Conservation (phyloP, 2,797 vertebrate species). For the Notolabrus celidotus region DNA sequence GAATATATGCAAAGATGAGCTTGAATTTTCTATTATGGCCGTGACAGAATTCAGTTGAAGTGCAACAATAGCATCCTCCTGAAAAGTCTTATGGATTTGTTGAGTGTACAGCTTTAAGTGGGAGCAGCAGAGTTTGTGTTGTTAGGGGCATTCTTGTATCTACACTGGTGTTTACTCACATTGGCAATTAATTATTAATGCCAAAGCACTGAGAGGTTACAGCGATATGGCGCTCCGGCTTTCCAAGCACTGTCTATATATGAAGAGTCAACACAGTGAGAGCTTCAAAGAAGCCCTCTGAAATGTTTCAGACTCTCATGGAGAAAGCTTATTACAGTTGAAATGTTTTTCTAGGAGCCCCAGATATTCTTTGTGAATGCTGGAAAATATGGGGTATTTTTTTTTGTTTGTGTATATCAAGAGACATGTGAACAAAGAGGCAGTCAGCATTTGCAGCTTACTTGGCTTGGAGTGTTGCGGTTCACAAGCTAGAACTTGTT, state of each 20-base stretch:
- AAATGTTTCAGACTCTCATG: constrained; percentile 78
- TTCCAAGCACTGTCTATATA: constrained; percentile 80
- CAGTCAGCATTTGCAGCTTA: constrained; percentile 78
- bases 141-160: constrained; percentile 82
- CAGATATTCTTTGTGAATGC: constrained; percentile 84
- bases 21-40: constrained; percentile 16
- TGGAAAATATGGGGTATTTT: constrained; percentile 78
- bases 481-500: constrained; percentile 75
- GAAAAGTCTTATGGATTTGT: constrained; percentile 57
- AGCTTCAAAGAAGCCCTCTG: constrained; percentile 83
- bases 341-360: constrained; percentile 82
- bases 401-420: constrained; percentile 82
- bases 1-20: constrained; percentile 8
- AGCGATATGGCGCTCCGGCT: constrained; percentile 78
- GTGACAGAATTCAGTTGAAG: constrained; percentile 25
- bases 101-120: constrained; percentile 71
- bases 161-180: constrained; percentile 85
- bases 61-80: constrained; percentile 53
- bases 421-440: constrained; percentile 81
- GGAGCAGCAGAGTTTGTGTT: constrained; percentile 71
- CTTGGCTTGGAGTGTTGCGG: constrained; percentile 68
- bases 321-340: constrained; percentile 85
- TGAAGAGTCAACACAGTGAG: constrained; percentile 80
- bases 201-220: constrained; percentile 83
- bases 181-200: constrained; percentile 85